Percentiles rank a stretch among this genome's conserved stretches.
Evolutionary conservation across 2,113 vertebrate species (phyloP).

Genomic region (Limnothrissa miodon): DNA sequence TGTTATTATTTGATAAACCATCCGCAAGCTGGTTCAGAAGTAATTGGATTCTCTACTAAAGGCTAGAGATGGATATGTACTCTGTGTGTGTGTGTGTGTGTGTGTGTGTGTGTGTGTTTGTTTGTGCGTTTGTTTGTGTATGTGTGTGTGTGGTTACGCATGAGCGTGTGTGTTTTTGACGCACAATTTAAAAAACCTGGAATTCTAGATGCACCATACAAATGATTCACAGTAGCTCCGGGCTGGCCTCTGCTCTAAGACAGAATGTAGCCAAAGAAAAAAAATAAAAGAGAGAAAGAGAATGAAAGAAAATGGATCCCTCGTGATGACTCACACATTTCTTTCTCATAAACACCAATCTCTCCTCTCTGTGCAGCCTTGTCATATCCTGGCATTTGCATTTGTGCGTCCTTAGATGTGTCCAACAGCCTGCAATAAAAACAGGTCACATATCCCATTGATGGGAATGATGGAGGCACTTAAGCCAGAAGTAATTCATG

Average conservation of each 20-base stretch:
- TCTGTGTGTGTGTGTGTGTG: constrained; percentile 7
- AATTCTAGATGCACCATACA: not conserved
- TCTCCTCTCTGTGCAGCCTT: not conserved
- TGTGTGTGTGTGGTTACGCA: no score
- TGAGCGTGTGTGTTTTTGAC: constrained; percentile 13
- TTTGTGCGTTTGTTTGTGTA: constrained; percentile 23
- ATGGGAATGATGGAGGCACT: not conserved
- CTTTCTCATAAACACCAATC: not conserved
- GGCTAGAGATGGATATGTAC: constrained; percentile 51
- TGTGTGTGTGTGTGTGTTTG: constrained; percentile 32
- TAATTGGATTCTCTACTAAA: constrained; percentile 65
- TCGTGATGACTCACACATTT: not conserved
- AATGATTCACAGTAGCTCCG: not conserved
- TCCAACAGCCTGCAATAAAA: not conserved
- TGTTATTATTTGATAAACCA: constrained; percentile 61
- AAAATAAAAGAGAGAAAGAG: not conserved
- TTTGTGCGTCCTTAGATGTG: not conserved
- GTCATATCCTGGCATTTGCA: not conserved
- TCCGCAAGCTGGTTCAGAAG: constrained; percentile 58
- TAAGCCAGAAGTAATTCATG: not conserved
- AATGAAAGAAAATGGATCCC: not conserved
- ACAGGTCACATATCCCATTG: not conserved
- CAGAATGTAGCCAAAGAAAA: not conserved
- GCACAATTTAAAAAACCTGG: not conserved
- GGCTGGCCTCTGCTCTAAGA: not conserved